phyloP scores from a whole-genome alignment of 2,113 vertebrate genomes.

The Hipposideros armiger region DNA sequence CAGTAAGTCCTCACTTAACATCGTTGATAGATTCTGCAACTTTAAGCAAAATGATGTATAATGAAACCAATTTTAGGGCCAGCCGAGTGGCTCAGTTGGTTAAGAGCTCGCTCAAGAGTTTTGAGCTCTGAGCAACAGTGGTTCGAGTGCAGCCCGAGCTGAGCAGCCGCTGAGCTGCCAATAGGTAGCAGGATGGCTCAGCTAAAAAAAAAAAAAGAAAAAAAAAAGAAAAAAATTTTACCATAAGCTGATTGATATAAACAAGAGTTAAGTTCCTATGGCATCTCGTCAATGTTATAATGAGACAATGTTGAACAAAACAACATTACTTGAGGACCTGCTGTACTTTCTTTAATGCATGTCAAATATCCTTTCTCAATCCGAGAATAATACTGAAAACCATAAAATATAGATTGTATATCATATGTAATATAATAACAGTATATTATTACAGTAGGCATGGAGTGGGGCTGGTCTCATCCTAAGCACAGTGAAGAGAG shows the following conservation, averaged over 20 bases:
- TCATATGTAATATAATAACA: not conserved
- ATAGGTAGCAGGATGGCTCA: too few relatives aligned
- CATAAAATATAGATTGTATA: not conserved
- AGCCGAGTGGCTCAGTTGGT: too few relatives aligned
- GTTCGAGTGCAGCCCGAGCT: too few relatives aligned
- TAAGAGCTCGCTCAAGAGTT: too few relatives aligned
- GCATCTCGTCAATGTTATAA: not conserved
- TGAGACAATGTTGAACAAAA: not conserved
- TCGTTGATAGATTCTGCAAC: not conserved
- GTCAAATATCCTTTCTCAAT: not conserved
- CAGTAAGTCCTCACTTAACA: not conserved
- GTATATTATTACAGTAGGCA: not conserved
- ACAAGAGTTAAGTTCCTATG: not conserved
- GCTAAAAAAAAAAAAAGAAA: too few relatives aligned
- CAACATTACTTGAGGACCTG: not conserved
- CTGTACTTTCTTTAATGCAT: not conserved
- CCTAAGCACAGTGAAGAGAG: not conserved
- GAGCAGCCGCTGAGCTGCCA: too few relatives aligned
- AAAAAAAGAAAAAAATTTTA: not conserved
- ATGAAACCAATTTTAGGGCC: not conserved
- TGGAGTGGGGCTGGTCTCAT: too few relatives aligned
- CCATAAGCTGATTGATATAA: not conserved
- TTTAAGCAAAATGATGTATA: not conserved
- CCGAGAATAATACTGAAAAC: not conserved
- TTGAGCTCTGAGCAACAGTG: too few relatives aligned